Evolutionary conservation across 2,888 invertebrate genomes (phyloP), one percentile per base, ranked within the genome.

Genomic region (Mesoligia furuncula): DNA sequence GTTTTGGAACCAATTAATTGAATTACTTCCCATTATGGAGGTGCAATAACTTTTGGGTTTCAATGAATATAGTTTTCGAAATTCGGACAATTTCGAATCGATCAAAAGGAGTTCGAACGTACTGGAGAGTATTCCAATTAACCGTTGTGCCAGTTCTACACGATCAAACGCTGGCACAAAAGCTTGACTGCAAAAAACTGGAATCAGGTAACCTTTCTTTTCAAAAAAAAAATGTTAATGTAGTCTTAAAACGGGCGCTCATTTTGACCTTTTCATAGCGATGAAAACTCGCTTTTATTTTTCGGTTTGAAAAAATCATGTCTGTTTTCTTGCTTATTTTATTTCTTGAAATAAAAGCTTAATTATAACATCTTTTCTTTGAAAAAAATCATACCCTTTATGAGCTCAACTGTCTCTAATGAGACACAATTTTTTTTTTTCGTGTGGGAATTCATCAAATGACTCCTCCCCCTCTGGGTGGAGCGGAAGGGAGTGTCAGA

Each of bases 11-110:
- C 80, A 70, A 79, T 84, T 54, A 84, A 80, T 80, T 69, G n/a
- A 85, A 84, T 84, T 85, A 84, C 70, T 84, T 67, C 64, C 81
- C 85, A 87, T 86, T 51, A 75, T 11, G 59, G 64, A 74, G 83
- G 73, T 88, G 87, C 80, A 88, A 80, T 82, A 84, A 85, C 87
- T 85, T 84, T 78, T 77, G 82, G 80, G 78, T 77, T 77, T 77
- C 84, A 86, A 87, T 88, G 80, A 88, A 79, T 76, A 83, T 45
- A 72, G 75, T 84, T 86, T 73, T 77, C 73, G 67, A 85, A 87
- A 73, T 79, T 81, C 79, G 79, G 79, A 82, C 79, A 79, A 79
- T 79, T 87, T 85, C 20, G 57, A 74, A 81, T 81, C 83, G 77
- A 85, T 87, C 85, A 87, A 81, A 83, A 79, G 78, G 67, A 74